phyloP scores from a whole-genome alignment of 2,113 vertebrate species.

The Gavia stellata region DNA sequence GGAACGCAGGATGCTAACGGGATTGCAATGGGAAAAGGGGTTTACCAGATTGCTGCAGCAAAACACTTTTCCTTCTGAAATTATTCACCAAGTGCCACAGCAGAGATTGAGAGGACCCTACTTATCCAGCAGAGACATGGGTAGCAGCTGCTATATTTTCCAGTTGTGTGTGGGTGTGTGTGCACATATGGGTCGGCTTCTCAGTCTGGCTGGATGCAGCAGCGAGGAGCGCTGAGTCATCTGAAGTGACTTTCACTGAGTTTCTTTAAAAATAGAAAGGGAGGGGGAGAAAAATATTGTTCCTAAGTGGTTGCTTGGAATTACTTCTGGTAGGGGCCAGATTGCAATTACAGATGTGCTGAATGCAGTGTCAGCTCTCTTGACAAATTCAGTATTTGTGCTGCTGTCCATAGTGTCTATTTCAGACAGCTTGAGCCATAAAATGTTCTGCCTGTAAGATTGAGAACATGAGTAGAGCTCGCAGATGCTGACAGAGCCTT shows the following conservation, averaged over 20 bases:
- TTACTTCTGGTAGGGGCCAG: constrained; percentile 38
- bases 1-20: background rate
- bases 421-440: constrained; percentile 6
- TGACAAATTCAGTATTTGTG: constrained; percentile 36
- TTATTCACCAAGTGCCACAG: background rate
- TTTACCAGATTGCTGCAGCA: background rate
- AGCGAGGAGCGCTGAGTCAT: background rate
- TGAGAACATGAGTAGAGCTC: background rate
- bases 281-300: background rate
- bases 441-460: background rate
- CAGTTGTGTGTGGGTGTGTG: rapidly evolving
- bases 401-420: constrained; percentile 36
- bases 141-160: background rate
- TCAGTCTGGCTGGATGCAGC: background rate
- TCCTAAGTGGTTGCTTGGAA: constrained; percentile 30
- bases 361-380: background rate
- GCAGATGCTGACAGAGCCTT: background rate
- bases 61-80: background rate
- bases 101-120: background rate
- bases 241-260: background rate
- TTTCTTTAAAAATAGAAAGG: background rate
- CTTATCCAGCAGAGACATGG: rapidly evolving
- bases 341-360: constrained; percentile 63
- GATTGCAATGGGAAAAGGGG: background rate
- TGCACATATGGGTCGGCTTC: background rate